Percentiles rank a stretch among this genome's conserved stretches.
Conservation (phyloP, 2,888 invertebrate genomes). For the Ashinkailepas kermadecensis region DNA sequence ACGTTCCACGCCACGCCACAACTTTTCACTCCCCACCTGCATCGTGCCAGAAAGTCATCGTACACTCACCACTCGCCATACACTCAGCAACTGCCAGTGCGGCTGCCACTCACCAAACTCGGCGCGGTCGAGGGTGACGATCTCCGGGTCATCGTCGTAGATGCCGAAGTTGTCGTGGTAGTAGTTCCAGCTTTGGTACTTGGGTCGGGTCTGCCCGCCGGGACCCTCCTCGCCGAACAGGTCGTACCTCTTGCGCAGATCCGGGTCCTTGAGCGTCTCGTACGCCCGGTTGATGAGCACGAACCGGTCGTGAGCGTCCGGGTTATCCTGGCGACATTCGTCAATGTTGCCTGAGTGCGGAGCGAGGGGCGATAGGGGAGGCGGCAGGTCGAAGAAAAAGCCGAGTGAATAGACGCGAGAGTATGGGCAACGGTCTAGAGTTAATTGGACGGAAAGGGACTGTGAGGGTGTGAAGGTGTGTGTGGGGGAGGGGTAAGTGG, state of each 20-base stretch:
- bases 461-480: no score
- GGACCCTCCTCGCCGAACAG: slow-evolving; percentile 65
- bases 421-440: no score
- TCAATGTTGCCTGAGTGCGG: no score
- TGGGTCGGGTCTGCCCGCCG: slow-evolving; percentile 45
- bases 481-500: no score
- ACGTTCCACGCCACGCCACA: no score
- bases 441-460: no score
- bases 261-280: slow-evolving; percentile 76
- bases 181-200: slow-evolving; percentile 71
- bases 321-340: slow-evolving; percentile 53
- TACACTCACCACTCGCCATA: neutral
- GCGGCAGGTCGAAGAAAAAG: no score
- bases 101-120: slow-evolving; percentile 59
- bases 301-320: slow-evolving; percentile 65
- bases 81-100: slow-evolving; percentile 43
- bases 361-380: no score
- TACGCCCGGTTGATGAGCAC: slow-evolving; percentile 72
- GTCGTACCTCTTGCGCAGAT: slow-evolving; percentile 68
- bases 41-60: no score
- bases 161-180: slow-evolving; percentile 74
- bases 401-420: no score
- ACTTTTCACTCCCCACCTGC: no score
- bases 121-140: slow-evolving; percentile 63
- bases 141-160: slow-evolving; percentile 74